phyloP scores from a whole-genome alignment of 2,888 invertebrate species.

The Drosophila vallismaia region DNA sequence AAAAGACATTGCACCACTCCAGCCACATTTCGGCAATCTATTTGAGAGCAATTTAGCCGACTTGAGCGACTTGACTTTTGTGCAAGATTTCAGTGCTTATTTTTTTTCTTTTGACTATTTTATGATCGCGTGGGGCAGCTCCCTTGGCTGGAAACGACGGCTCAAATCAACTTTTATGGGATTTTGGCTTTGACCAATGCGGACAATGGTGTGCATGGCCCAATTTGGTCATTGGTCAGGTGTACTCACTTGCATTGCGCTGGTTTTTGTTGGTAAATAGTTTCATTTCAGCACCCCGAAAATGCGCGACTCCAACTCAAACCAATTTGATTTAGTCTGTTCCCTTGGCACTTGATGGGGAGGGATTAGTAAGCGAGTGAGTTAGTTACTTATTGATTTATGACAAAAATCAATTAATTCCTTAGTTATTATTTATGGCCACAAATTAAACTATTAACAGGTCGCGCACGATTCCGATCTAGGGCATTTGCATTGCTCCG shows the following conservation, averaged over 20 bases:
- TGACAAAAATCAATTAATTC: constrained; percentile 57
- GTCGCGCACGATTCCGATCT: constrained; percentile 25
- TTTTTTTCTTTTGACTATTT: constrained; percentile 15
- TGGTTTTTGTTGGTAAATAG: constrained; percentile 70
- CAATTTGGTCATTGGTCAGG: constrained; percentile 9
- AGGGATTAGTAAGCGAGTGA: constrained; percentile 36
- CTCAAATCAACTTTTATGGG: constrained; percentile 54
- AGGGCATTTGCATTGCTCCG: constrained; percentile 40
- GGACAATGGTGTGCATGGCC: constrained; percentile 44
- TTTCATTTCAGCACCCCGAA: constrained; percentile 60
- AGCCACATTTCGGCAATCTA: constrained; percentile 10
- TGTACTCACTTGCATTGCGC: constrained; percentile 76
- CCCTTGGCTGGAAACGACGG: constrained; percentile 54
- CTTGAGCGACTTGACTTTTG: constrained; percentile 37
- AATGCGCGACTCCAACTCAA: constrained; percentile 20
- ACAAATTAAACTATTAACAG: constrained; percentile 49
- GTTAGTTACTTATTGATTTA: constrained; percentile 50
- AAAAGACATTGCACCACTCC: constrained; percentile 35
- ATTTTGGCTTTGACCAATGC: constrained; percentile 46
- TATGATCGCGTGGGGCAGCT: constrained; percentile 47
- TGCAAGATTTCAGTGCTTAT: constrained; percentile 27
- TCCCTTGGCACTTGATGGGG: constrained; percentile 14
- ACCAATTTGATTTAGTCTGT: constrained; percentile 11
- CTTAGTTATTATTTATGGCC: constrained; percentile 39
- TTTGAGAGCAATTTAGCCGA: constrained; percentile 12